Percentiles rank a stretch among this genome's conserved stretches.
phyloP scores from a whole-genome alignment of 1,140 invertebrate species.

The Limonius californicus region DNA sequence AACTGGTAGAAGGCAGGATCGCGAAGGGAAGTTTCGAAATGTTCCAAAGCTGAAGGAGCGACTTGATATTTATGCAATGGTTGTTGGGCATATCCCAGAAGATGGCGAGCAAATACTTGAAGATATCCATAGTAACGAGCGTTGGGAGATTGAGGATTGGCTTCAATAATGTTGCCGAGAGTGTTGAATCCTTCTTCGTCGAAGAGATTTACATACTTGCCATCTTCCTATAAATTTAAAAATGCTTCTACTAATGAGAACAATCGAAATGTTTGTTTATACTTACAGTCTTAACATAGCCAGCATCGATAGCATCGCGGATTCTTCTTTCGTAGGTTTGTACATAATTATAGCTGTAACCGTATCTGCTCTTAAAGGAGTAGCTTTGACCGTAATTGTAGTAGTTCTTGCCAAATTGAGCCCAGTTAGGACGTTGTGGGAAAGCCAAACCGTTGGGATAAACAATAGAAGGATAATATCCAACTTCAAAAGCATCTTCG shows the following conservation, averaged over 20 bases:
- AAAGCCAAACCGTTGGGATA: conserved; percentile 64
- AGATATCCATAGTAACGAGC: conserved; percentile 59
- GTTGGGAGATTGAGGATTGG: conserved; percentile 63
- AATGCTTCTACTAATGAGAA: background rate
- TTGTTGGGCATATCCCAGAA: conserved; percentile 51
- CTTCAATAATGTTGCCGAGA: conserved; percentile 65
- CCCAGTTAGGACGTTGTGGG: conserved; percentile 55
- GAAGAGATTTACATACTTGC: conserved; percentile 51
- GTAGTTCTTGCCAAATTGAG: conserved; percentile 44
- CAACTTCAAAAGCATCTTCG: conserved; percentile 53
- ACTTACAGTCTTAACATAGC: conserved; percentile 52
- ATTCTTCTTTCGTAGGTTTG: conserved; percentile 58
- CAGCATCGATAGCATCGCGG: conserved; percentile 58
- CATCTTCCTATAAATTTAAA: conserved; percentile 43
- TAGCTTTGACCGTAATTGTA: conserved; percentile 34
- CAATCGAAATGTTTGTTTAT: background rate
- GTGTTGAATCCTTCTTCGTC: conserved; percentile 52
- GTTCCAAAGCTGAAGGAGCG: conserved; percentile 46
- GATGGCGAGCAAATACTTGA: conserved; percentile 54
- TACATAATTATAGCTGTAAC: conserved; percentile 34
- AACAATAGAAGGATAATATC: conserved; percentile 62
- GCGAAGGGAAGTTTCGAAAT: conserved; percentile 57
- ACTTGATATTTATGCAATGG: conserved; percentile 40
- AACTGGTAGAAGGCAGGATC: conserved; percentile 66
- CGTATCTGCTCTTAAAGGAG: conserved; percentile 8